Base-by-base conservation (phyloP, 2,797 vertebrate species). In the Spinus olivaceus region DNA sequence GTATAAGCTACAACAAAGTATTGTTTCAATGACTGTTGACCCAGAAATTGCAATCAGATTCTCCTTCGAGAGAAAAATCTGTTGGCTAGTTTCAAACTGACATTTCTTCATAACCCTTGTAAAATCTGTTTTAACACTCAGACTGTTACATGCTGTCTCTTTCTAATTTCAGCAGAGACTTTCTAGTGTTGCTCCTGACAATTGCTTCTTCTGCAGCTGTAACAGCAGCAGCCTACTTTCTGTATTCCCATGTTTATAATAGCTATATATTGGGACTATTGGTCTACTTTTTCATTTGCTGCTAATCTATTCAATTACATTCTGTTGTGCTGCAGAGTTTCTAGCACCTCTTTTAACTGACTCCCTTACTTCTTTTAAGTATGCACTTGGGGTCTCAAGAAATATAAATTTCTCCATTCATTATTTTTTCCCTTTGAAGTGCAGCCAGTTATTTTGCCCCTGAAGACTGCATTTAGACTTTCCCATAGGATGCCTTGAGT, bases 381-480 rank as follows among this genome's bases (percentile, higher is more conserved):
- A 70, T 91, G 42, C 70, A 20, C 90, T 94, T 90, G 91, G 37
- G 72, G 65, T 91, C 81, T 92, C 83, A 77, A 90, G 74, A 92
- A 97, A 93, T 96, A 78, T 39, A 90, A 95, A 94, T 81, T 87
- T 91, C 69, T 93, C 47, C 70, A n/a, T 84, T 86, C 76, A 57
- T 95, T 95, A 92, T 84, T 77, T 96, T 83, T 89, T 95, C 86
- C 50, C 87, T 96, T 97, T 96, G 92, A 94, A 94, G 86, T 90
- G 24, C 50, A 91, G 92, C 51, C 77, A 91, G 76, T 93, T 95
- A 86, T 94, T 93, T 96, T 92, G 83, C 72, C 95, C 85, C 86
- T 64, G 49, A 87, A 92, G 92, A 92, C 79, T 73, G n/a, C 28
- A 53, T 81, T 91, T 94, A 84, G 81, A 30, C 76, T 90, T 96